Percentiles rank a stretch among this genome's conserved stretches.
Evolutionary conservation across 2,888 invertebrate species (phyloP).

Genomic region (Agrochola litura): DNA sequence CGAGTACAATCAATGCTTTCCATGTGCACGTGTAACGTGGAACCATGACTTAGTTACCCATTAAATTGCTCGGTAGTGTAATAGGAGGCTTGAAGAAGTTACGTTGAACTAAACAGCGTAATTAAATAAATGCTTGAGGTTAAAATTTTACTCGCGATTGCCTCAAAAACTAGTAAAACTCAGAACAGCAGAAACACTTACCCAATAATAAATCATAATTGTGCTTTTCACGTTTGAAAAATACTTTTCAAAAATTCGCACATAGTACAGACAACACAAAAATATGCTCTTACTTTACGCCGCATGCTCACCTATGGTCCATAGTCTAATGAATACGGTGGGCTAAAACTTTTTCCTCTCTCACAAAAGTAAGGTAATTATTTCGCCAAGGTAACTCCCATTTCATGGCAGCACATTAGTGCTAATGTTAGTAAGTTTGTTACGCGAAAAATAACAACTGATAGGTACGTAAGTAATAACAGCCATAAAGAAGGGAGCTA

Average conservation of each 20-base stretch:
- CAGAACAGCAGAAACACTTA: not conserved
- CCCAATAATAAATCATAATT: not conserved
- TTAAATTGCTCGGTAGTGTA: not conserved
- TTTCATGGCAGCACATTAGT: slow-evolving; percentile 77
- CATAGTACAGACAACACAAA: slow-evolving; percentile 16
- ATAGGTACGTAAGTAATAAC: slow-evolving; percentile 73
- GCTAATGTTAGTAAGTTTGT: slow-evolving; percentile 80
- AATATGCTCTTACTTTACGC: slow-evolving; percentile 28
- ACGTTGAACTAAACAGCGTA: not conserved
- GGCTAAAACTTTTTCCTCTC: slow-evolving; percentile 70
- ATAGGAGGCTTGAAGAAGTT: not conserved
- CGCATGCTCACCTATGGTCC: slow-evolving; percentile 40
- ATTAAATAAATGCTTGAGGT: not conserved
- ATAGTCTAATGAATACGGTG: slow-evolving; percentile 67
- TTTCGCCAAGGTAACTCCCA: slow-evolving; percentile 74
- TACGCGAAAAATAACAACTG: slow-evolving; percentile 80
- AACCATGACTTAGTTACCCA: not conserved
- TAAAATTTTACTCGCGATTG: not conserved
- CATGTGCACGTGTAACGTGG: slow-evolving; percentile 3
- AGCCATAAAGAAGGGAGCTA: slow-evolving; percentile 68
- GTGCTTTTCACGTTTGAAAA: slow-evolving; percentile 7
- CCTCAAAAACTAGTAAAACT: not conserved
- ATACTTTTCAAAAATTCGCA: not conserved
- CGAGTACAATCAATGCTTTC: slow-evolving; percentile 7
- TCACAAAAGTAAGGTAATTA: slow-evolving; percentile 79